A percentile compares a stretch with the other conserved stretches of the same genome.
Evolutionary conservation across 2,113 vertebrate species (phyloP).

Genomic region (Oncorhynchus masou): DNA sequence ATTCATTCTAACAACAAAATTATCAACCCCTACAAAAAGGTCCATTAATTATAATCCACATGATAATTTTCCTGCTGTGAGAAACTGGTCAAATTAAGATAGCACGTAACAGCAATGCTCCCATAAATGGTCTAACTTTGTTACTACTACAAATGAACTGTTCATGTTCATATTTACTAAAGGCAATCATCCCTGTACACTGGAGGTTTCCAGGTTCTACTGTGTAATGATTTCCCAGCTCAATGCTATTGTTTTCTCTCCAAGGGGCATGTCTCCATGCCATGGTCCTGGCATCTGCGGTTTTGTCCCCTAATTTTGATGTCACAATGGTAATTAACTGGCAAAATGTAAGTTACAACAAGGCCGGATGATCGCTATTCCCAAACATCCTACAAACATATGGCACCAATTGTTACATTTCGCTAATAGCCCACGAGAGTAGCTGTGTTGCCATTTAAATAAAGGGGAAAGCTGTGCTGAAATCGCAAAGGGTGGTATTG

Average conservation of each 20-base stretch:
- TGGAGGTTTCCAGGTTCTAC: background rate
- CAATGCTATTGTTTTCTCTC: slow-evolving; percentile 27
- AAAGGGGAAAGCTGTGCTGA: slow-evolving; percentile 44
- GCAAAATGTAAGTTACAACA: slow-evolving; percentile 69
- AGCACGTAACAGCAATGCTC: too few relatives aligned
- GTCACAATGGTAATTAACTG: slow-evolving; percentile 77
- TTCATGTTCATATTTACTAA: background rate
- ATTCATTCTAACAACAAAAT: too few relatives aligned
- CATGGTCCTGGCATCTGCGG: slow-evolving; percentile 55
- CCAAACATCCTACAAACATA: slow-evolving; percentile 77
- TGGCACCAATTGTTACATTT: slow-evolving; percentile 75
- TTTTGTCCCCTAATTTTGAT: slow-evolving; percentile 64
- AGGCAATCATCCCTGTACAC: background rate
- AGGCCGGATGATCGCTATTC: slow-evolving; percentile 65
- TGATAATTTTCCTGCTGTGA: too few relatives aligned
- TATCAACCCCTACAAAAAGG: too few relatives aligned
- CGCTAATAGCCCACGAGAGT: slow-evolving; percentile 74
- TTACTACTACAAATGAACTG: too few relatives aligned
- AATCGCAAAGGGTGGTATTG: background rate
- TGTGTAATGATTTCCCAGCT: slow-evolving; percentile 37
- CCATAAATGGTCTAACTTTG: too few relatives aligned
- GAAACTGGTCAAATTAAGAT: too few relatives aligned
- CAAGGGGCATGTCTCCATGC: slow-evolving; percentile 30
- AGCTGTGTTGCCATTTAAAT: slow-evolving; percentile 41
- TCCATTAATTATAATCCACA: too few relatives aligned